Conservation (phyloP, 2,888 invertebrate genomes). For the Stictocephala bisonia region DNA sequence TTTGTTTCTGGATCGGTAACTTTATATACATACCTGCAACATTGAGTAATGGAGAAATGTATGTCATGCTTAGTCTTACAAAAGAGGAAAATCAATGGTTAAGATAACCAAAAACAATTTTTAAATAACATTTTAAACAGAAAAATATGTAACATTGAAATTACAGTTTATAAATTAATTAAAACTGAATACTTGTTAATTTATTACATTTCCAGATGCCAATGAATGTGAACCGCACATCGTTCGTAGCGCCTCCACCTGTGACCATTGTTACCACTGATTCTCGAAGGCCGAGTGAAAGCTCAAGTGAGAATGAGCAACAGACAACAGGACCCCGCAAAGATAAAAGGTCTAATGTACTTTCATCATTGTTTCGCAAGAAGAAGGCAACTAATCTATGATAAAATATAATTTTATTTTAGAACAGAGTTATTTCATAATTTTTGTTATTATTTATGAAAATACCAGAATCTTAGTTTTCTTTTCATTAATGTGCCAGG, state of each 20-base stretch:
- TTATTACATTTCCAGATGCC: too few relatives aligned
- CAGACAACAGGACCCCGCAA: constrained; percentile 60
- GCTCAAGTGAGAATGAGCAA: constrained; percentile 63
- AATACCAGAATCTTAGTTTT: not conserved
- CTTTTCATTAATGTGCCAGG: constrained; percentile 18
- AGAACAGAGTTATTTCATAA: too few relatives aligned
- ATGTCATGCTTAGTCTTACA: too few relatives aligned
- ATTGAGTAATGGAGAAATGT: too few relatives aligned
- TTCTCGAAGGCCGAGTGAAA: constrained; percentile 61
- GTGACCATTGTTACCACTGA: constrained; percentile 48
- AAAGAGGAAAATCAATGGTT: too few relatives aligned
- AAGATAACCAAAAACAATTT: too few relatives aligned
- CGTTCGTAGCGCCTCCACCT: constrained; percentile 65
- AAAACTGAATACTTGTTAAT: too few relatives aligned
- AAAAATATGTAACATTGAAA: too few relatives aligned
- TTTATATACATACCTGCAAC: too few relatives aligned
- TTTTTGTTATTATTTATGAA: constrained; percentile 1
- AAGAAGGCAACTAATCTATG: constrained; percentile 57
- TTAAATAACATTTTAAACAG: too few relatives aligned
- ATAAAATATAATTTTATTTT: not conserved
- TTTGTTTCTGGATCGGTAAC: too few relatives aligned
- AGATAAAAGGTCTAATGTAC: constrained; percentile 62
- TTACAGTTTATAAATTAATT: too few relatives aligned
- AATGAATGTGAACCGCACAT: constrained; percentile 49
- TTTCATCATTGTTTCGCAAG: constrained; percentile 60